Evolutionary conservation across 2,797 vertebrate genomes (phyloP).

Genomic region (Platyrinchus mystaceus): DNA sequence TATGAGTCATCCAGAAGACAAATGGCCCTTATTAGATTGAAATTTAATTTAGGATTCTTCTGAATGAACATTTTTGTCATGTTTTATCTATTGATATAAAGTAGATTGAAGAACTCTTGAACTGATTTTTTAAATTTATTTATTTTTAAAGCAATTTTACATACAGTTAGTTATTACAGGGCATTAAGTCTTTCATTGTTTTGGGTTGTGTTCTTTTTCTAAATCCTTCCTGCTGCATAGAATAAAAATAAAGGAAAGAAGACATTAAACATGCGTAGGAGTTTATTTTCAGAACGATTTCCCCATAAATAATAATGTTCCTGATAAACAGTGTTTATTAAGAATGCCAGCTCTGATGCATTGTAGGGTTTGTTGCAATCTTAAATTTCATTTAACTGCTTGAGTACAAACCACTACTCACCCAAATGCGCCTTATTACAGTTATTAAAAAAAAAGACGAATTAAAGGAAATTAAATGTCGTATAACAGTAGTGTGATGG

Average conservation of each 20-base stretch:
- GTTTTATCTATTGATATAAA: constrained; percentile 39
- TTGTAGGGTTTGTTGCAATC: neutral
- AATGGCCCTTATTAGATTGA: constrained; percentile 52
- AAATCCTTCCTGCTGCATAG: neutral
- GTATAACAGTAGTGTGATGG: neutral
- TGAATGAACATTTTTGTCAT: constrained; percentile 22
- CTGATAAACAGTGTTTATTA: constrained; percentile 19
- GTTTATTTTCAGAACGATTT: constrained; percentile 30
- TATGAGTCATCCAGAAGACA: constrained; percentile 45
- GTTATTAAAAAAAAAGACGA: neutral
- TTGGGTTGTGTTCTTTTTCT: neutral
- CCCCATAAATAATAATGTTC: constrained; percentile 20
- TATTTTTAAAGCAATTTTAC: constrained; percentile 25
- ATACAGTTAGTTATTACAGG: neutral
- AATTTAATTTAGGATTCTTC: constrained; percentile 50
- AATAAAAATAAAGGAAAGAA: constrained; percentile 23
- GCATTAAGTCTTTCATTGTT: neutral
- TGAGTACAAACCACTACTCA: neutral
- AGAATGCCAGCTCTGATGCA: neutral
- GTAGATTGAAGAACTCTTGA: neutral
- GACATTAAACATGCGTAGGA: neutral
- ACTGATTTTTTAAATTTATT: neutral
- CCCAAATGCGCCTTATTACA: neutral
- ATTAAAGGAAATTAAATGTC: neutral
- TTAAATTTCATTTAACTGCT: constrained; percentile 14